These are phyloP conservation scores for Onychostruthus taczanowskii DNA, from an alignment of 2,113 vertebrate genomes.

Conservation along the genomic window DNA sequence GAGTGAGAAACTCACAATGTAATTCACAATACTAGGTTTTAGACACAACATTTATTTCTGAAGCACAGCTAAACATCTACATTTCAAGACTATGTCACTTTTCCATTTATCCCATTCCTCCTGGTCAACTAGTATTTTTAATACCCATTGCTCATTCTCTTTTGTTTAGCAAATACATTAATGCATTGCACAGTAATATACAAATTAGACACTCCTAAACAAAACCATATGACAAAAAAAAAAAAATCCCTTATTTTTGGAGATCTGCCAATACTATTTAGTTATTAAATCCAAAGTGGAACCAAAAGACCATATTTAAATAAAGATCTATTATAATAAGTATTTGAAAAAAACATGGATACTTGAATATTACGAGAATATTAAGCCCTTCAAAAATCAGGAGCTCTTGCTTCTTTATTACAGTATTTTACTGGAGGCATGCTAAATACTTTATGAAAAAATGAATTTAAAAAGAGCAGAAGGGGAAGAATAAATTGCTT, in stretches of 20 bases:
- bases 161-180: background rate
- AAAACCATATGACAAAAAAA: background rate
- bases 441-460: background rate
- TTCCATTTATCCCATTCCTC: background rate
- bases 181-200: background rate
- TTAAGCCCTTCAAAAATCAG: background rate
- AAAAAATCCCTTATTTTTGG: background rate
- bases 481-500: background rate
- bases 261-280: background rate
- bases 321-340: background rate
- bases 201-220: background rate
- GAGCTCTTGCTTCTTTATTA: background rate
- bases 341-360: background rate
- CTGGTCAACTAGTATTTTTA: background rate
- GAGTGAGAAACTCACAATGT: background rate
- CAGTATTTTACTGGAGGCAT: background rate
- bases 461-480: background rate
- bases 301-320: background rate
- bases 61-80: background rate
- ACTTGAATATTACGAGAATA: background rate
- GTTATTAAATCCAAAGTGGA: background rate
- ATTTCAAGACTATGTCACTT: background rate
- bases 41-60: background rate
- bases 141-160: background rate
- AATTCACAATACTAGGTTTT: background rate